Conservation (phyloP, 1,140 invertebrate genomes). For the Penaeus vannamei region DNA sequence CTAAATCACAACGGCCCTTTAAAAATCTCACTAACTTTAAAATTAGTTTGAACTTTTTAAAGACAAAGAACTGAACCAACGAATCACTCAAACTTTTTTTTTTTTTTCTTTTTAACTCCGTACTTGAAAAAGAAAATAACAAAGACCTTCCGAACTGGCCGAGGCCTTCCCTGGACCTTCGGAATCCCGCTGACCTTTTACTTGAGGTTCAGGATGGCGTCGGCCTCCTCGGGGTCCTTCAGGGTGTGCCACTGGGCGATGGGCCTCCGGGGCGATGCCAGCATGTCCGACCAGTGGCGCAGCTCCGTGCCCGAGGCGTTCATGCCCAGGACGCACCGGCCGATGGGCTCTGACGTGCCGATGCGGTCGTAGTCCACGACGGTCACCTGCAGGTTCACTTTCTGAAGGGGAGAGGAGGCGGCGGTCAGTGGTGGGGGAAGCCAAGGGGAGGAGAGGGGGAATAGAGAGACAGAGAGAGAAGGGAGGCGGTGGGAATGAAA, state of each 20-base stretch:
- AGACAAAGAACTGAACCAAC: too few species aligned
- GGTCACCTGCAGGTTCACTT: slow-evolving; percentile 98
- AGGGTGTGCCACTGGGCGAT: slow-evolving; percentile 99
- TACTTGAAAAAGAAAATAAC: too few species aligned
- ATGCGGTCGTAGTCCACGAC: slow-evolving; percentile 99
- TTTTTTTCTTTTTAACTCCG: too few species aligned
- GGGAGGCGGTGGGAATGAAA: not conserved
- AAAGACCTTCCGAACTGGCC: too few species aligned
- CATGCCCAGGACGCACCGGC: slow-evolving; percentile 96
- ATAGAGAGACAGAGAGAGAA: not conserved
- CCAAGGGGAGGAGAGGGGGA: not conserved
- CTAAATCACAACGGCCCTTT: too few species aligned
- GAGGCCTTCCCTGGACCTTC: too few species aligned
- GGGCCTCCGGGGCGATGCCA: slow-evolving; percentile 96
- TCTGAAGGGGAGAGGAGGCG: slow-evolving; percentile 77
- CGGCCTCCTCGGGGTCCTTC: slow-evolving; percentile 92
- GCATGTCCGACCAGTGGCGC: slow-evolving; percentile 99
- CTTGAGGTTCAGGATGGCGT: slow-evolving; percentile 71
- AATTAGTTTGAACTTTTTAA: too few species aligned
- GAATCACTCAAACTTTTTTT: too few species aligned
- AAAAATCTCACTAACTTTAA: too few species aligned
- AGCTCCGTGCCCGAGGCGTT: slow-evolving; percentile 97
- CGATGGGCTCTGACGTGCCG: slow-evolving; percentile 99
- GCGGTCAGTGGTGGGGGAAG: not conserved
- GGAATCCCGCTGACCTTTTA: slow-evolving; percentile 31